A percentile compares a stretch with the other conserved stretches of the same genome.
Evolutionary conservation across 2,113 vertebrate species (phyloP).

Genomic region (Spermophilus dauricus): DNA sequence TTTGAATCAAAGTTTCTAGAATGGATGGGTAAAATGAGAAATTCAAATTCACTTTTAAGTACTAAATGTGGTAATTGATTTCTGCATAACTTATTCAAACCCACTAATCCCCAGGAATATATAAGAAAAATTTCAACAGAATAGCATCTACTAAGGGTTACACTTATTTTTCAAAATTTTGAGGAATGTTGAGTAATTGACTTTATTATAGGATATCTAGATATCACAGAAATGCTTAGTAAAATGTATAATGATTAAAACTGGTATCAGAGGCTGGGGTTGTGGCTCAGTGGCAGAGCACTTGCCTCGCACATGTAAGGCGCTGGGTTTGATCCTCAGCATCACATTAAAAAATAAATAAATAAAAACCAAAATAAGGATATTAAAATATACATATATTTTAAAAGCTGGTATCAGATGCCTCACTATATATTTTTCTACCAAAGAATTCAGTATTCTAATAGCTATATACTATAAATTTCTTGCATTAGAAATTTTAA

Average conservation of each 20-base stretch:
- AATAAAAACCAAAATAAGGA: too few relatives aligned
- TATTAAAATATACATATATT: too few relatives aligned
- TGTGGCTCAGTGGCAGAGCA: too few relatives aligned
- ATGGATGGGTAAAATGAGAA: slow-evolving; percentile 31
- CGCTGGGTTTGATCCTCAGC: too few relatives aligned
- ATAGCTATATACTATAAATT: not conserved
- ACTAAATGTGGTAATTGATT: slow-evolving; percentile 19
- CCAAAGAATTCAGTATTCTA: not conserved
- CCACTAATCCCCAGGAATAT: not conserved
- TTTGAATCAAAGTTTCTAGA: slow-evolving; percentile 37
- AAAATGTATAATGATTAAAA: not conserved
- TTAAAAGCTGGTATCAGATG: not conserved
- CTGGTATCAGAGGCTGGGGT: not conserved
- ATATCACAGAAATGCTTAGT: not conserved
- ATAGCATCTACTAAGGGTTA: not conserved
- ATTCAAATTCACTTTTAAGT: slow-evolving; percentile 66
- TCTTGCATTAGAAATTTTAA: not conserved
- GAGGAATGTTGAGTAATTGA: not conserved
- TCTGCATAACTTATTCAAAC: not conserved
- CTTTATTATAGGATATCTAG: not conserved
- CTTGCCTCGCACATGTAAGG: too few relatives aligned
- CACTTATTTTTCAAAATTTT: slow-evolving; percentile 41
- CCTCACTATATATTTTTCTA: not conserved
- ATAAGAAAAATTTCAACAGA: slow-evolving; percentile 1
- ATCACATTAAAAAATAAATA: too few relatives aligned